Evolutionary conservation across 92 coral and sea anemone genomes (phyloP).

Genomic region (Palythoa grandiflora): DNA sequence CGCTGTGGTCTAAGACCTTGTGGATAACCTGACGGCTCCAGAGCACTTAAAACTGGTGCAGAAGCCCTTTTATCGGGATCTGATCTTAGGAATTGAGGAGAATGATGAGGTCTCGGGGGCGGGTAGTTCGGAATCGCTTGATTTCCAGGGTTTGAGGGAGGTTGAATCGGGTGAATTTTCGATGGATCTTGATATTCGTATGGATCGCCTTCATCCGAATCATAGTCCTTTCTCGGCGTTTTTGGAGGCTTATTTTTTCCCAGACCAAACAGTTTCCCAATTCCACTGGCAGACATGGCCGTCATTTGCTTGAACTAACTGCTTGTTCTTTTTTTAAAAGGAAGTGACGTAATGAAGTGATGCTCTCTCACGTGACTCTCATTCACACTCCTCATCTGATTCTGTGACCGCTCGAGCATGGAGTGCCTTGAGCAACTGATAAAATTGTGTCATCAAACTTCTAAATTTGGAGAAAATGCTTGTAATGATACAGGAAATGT

Average conservation of each 20-base stretch:
- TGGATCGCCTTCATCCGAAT: slow-evolving; percentile 60
- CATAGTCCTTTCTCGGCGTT: slow-evolving; percentile 83
- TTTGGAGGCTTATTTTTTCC: slow-evolving; percentile 78
- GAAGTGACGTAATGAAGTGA: slow-evolving; percentile 66
- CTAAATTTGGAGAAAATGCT: slow-evolving; percentile 43
- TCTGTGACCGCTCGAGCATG: not conserved
- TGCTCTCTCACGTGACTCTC: slow-evolving; percentile 41
- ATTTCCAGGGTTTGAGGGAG: slow-evolving; percentile 66
- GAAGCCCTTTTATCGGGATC: slow-evolving; percentile 65
- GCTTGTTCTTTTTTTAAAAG: slow-evolving; percentile 57
- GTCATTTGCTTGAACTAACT: slow-evolving; percentile 61
- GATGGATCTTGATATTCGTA: slow-evolving; percentile 88
- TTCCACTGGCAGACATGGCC: slow-evolving; percentile 54
- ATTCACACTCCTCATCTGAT: slow-evolving; percentile 2
- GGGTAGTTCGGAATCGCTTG: slow-evolving; percentile 90
- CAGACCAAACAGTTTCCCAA: slow-evolving; percentile 81
- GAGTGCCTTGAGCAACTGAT: slow-evolving; percentile 22
- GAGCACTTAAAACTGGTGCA: slow-evolving; percentile 43
- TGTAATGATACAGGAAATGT: slow-evolving; percentile 5
- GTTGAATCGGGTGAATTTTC: slow-evolving; percentile 73
- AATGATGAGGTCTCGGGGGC: slow-evolving; percentile 98
- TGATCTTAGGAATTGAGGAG: slow-evolving; percentile 69
- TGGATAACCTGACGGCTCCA: slow-evolving; percentile 29
- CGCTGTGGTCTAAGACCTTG: slow-evolving; percentile 40
- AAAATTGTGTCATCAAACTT: not conserved